Conservation (phyloP, 2,888 invertebrate genomes). For the Dendrolimus pini region DNA sequence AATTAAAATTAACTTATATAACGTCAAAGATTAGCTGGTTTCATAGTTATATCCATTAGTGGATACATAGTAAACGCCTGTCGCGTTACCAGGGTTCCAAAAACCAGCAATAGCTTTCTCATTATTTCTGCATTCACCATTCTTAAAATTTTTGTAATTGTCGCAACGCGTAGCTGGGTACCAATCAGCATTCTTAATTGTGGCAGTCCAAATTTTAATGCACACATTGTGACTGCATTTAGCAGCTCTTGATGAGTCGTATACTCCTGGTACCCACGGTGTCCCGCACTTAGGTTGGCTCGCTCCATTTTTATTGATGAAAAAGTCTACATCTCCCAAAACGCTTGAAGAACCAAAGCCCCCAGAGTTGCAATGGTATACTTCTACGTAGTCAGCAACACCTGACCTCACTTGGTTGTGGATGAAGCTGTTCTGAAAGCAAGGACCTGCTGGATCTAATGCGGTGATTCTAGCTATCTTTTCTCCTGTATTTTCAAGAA, state of each 20-base stretch:
- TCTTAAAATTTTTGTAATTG: slow-evolving; percentile 17
- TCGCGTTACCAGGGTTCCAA: slow-evolving; percentile 41
- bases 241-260: slow-evolving; percentile 41
- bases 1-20: too few species aligned
- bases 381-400: slow-evolving; percentile 64
- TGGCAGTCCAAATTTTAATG: slow-evolving; percentile 37
- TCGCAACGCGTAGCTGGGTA: slow-evolving; percentile 39
- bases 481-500: slow-evolving; percentile 11
- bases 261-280: slow-evolving; percentile 37
- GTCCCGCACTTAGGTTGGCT: slow-evolving; percentile 67
- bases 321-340: slow-evolving; percentile 61
- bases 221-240: slow-evolving; percentile 45
- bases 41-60: slow-evolving; percentile 23
- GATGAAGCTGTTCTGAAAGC: slow-evolving; percentile 15
- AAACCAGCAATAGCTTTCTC: slow-evolving; percentile 39
- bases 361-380: slow-evolving; percentile 65
- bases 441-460: slow-evolving; percentile 20
- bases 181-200: slow-evolving; percentile 33
- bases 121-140: slow-evolving; percentile 28
- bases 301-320: slow-evolving; percentile 63
- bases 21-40: slow-evolving; percentile 3
- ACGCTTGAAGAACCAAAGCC: slow-evolving; percentile 42
- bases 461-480: slow-evolving; percentile 19
- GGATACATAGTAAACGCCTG: slow-evolving; percentile 39
- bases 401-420: slow-evolving; percentile 42